Conservation (phyloP, 2,113 vertebrate species). For the Poeciliopsis turrubarensis region DNA sequence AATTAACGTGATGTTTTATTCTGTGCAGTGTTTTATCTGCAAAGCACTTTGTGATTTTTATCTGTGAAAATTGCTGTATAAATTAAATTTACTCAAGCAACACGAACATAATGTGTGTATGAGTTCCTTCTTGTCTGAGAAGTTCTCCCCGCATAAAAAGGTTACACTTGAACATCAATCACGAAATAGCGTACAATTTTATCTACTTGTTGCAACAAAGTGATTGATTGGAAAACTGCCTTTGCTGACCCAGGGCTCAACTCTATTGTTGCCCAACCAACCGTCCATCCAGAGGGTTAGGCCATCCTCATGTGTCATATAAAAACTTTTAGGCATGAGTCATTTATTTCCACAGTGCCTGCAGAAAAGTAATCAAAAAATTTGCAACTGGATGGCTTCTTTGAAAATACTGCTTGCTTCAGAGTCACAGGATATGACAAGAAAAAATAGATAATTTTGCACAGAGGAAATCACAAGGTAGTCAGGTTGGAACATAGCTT, state of each 20-base stretch:
- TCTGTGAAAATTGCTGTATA: too few species aligned
- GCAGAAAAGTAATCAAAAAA: too few species aligned
- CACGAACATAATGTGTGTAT: neutral
- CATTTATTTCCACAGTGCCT: neutral
- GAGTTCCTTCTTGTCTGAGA: slow-evolving; percentile 9
- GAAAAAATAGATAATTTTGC: neutral
- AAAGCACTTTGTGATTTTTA: too few species aligned
- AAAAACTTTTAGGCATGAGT: slow-evolving; percentile 11
- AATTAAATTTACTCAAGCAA: neutral
- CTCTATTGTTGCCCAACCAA: slow-evolving; percentile 32
- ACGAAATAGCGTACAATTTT: slow-evolving; percentile 1
- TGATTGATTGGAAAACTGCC: slow-evolving; percentile 27
- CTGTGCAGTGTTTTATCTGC: too few species aligned
- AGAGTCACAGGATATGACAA: neutral
- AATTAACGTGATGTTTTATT: too few species aligned
- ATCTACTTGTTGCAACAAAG: slow-evolving; percentile 23
- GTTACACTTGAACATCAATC: slow-evolving; percentile 16
- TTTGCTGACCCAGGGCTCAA: slow-evolving; percentile 38
- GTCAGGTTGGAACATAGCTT: neutral
- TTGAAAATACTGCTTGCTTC: neutral
- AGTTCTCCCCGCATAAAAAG: slow-evolving; percentile 2
- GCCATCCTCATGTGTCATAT: slow-evolving; percentile 51
- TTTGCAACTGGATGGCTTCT: neutral
- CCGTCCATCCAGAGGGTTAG: slow-evolving; percentile 16
- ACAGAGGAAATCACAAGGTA: neutral